Evolutionary conservation across 2,113 vertebrate genomes (phyloP).

Genomic region (Romanogobio albipinnatus): DNA sequence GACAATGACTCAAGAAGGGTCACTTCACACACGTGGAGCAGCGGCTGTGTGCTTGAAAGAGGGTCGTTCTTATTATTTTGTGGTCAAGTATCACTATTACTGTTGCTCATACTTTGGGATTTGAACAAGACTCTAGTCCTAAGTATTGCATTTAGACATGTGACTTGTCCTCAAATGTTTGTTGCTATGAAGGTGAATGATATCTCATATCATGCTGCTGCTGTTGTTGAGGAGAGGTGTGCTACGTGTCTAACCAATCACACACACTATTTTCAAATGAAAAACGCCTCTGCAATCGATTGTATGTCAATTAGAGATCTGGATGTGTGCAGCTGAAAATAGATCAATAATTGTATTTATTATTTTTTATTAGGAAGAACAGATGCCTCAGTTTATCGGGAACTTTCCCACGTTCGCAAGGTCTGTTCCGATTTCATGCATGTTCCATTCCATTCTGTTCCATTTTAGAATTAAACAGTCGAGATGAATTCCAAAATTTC

Average conservation of each 20-base stretch:
- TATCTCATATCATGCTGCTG: neutral
- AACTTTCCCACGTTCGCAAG: no score
- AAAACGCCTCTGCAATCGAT: neutral
- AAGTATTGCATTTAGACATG: neutral
- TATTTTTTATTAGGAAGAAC: no score
- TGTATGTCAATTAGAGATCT: neutral
- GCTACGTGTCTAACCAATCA: neutral
- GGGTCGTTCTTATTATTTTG: neutral
- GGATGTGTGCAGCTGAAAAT: neutral
- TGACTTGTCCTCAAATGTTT: neutral
- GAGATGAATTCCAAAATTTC: no score
- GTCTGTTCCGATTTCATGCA: no score
- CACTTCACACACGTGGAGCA: constrained; percentile 1
- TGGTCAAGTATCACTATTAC: neutral
- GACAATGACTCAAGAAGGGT: neutral
- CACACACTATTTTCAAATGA: neutral
- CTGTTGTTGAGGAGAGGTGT: neutral
- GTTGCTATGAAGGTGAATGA: neutral
- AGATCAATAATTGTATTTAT: neutral
- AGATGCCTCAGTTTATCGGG: no score
- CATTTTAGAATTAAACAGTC: no score
- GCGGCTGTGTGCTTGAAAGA: neutral
- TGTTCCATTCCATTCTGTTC: no score
- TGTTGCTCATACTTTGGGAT: neutral
- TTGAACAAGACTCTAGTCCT: neutral